These are phyloP conservation scores for Thrips palmi DNA, from an alignment of 1,140 invertebrate species.

Conservation along the genomic window DNA sequence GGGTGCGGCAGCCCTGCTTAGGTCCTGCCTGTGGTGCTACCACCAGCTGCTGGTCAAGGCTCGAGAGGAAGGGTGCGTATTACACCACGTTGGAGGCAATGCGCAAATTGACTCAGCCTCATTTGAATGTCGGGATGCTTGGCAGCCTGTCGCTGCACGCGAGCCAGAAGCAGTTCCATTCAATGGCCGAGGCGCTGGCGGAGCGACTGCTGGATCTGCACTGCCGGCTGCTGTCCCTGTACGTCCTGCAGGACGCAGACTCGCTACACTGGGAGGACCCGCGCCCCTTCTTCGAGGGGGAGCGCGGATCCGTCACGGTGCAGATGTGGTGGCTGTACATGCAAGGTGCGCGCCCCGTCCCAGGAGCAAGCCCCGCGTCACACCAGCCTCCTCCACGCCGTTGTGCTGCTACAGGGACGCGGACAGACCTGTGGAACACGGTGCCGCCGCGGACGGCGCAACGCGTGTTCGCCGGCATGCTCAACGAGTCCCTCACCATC, in stretches of 20 bases:
- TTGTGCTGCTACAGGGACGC: conserved; percentile 32
- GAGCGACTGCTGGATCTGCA: conserved; percentile 60
- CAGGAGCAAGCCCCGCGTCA: not conserved
- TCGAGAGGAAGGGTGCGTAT: conserved; percentile 4
- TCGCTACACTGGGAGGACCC: conserved; percentile 44
- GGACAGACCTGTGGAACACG: conserved; percentile 56
- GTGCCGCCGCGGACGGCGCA: conserved; percentile 65
- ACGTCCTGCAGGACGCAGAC: conserved; percentile 58
- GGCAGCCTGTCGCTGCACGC: conserved; percentile 15
- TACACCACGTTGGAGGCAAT: too few species aligned
- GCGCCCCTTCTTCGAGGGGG: conserved; percentile 41
- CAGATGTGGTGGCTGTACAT: conserved; percentile 78
- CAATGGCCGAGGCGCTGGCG: conserved; percentile 60
- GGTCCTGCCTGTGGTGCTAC: conserved; percentile 56
- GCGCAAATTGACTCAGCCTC: too few species aligned
- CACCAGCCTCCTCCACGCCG: not conserved
- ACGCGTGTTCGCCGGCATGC: conserved; percentile 55
- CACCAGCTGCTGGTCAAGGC: conserved; percentile 24
- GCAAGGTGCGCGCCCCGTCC: conserved; percentile 34
- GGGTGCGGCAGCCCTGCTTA: conserved; percentile 53
- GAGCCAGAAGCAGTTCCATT: conserved; percentile 53
- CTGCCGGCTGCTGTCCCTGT: conserved; percentile 48
- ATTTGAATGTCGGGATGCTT: conserved; percentile 5
- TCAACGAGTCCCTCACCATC: conserved; percentile 61
- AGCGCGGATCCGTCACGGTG: conserved; percentile 51